These are phyloP conservation scores for Bradypodion pumilum DNA, from an alignment of 2,797 vertebrate species.

Conservation along the genomic window DNA sequence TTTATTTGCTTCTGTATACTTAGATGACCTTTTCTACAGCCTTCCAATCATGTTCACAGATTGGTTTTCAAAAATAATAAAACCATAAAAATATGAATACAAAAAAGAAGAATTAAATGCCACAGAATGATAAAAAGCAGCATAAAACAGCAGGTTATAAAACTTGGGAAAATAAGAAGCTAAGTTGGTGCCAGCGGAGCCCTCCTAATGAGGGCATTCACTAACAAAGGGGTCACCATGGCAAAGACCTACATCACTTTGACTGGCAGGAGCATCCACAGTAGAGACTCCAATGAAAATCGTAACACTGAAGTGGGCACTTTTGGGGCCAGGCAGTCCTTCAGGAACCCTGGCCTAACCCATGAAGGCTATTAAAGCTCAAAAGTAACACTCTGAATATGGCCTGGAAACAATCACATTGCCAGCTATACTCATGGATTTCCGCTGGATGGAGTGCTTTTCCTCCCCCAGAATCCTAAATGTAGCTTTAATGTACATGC, in stretches of 20 bases:
- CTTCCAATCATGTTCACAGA: neutral
- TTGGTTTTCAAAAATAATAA: neutral
- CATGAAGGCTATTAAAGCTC: neutral
- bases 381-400: neutral
- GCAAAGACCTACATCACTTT: neutral
- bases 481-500: no score
- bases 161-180: neutral
- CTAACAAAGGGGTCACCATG: neutral
- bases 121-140: neutral
- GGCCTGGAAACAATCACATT: neutral
- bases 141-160: neutral
- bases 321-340: neutral
- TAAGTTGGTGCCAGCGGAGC: neutral
- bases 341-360: neutral
- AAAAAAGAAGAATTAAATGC: neutral
- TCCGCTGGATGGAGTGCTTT: no score
- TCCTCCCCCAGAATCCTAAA: no score
- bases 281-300: neutral
- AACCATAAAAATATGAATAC: neutral
- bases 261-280: neutral
- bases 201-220: neutral
- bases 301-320: neutral
- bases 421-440: neutral
- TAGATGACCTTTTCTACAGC: neutral
- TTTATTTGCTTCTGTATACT: neutral